Evolutionary conservation across 2,113 vertebrate genomes (phyloP).

Genomic region (Anguilla rostrata): DNA sequence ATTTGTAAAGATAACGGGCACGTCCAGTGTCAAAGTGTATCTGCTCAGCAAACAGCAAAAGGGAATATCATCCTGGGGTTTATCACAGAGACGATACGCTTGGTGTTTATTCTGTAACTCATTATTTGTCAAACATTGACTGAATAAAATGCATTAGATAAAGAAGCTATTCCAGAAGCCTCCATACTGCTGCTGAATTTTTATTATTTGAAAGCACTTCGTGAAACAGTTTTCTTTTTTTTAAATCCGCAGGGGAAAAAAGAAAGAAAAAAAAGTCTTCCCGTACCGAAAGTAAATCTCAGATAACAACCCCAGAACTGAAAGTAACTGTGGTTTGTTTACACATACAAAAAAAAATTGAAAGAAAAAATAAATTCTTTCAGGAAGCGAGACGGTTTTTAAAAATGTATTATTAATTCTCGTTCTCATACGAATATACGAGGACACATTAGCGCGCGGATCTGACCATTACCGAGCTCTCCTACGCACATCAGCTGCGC

Average conservation of each 20-base stretch:
- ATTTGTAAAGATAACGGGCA: no score
- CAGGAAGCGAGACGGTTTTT: background rate
- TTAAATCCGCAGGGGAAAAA: no score
- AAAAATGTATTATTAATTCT: background rate
- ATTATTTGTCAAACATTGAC: background rate
- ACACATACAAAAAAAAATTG: background rate
- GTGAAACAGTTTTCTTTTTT: background rate
- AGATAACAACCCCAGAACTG: slow-evolving; percentile 1
- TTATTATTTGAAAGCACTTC: no score
- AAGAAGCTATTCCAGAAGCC: no score
- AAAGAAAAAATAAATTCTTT: background rate
- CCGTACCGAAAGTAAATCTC: background rate
- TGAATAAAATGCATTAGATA: no score
- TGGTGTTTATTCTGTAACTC: no score
- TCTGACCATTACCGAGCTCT: slow-evolving; percentile 39
- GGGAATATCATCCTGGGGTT: no score
- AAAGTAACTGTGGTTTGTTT: slow-evolving; percentile 37
- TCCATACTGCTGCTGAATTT: no score
- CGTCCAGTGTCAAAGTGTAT: no score
- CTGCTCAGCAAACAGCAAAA: no score
- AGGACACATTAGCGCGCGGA: background rate
- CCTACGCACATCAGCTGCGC: slow-evolving; percentile 60
- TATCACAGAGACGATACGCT: no score
- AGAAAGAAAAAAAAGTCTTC: background rate
- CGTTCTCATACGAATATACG: background rate